phyloP scores from a whole-genome alignment of 2,113 vertebrate genomes.

The Pithys albifrons region DNA sequence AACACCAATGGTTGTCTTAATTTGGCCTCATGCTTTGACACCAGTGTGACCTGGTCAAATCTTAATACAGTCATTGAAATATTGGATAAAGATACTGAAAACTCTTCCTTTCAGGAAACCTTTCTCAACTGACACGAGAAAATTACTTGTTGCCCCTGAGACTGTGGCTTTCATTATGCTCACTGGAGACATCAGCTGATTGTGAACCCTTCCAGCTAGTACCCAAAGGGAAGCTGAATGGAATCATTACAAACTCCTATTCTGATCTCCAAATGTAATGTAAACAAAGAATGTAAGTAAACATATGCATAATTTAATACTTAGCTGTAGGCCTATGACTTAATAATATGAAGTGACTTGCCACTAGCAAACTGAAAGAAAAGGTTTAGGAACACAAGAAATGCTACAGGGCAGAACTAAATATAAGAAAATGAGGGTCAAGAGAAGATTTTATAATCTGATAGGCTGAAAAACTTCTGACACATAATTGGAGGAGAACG shows the following conservation, averaged over 20 bases:
- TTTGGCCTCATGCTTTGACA: not conserved
- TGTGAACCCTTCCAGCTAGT: not conserved
- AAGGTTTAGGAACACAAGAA: not conserved
- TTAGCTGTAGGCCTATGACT: not conserved
- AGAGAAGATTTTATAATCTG: not conserved
- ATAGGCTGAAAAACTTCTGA: not conserved
- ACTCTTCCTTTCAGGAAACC: not conserved
- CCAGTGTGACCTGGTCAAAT: not conserved
- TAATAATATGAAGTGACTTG: not conserved
- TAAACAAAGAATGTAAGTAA: not conserved
- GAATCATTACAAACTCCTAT: not conserved
- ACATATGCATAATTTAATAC: conserved; percentile 3
- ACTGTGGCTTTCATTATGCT: not conserved
- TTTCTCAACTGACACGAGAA: not conserved
- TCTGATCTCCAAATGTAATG: not conserved
- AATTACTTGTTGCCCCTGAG: not conserved
- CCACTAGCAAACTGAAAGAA: not conserved
- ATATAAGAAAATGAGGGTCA: not conserved
- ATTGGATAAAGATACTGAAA: not conserved
- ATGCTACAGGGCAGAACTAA: not conserved
- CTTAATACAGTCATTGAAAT: not conserved
- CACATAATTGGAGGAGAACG: not conserved
- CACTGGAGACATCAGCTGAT: not conserved
- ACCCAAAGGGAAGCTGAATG: not conserved
- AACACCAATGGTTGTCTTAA: not conserved